Percentiles rank a stretch among this genome's conserved stretches.
Conservation (phyloP, 2,888 invertebrate species). For the Hybos culiciformis region DNA sequence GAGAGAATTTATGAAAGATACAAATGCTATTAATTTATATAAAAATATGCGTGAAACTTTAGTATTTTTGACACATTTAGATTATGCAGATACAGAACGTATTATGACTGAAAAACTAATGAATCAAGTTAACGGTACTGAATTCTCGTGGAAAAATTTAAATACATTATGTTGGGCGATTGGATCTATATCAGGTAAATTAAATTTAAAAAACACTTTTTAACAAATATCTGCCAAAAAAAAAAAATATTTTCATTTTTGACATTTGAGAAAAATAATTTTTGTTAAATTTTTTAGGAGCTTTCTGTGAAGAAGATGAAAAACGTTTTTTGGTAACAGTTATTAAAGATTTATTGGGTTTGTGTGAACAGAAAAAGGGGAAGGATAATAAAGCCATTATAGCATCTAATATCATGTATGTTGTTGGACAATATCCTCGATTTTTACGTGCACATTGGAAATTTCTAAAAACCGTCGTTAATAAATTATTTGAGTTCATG, state of each 20-base stretch:
- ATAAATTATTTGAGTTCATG: conserved; percentile 99
- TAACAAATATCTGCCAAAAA: too few relatives aligned
- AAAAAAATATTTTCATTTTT: too few relatives aligned
- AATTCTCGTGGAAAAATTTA: conserved; percentile 99
- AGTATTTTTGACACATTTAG: conserved; percentile 97
- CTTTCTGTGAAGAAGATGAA: conserved; percentile 99
- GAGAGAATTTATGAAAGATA: conserved; percentile 99
- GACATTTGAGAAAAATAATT: neutral
- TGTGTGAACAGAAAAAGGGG: conserved; percentile 93
- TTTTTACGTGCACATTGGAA: conserved; percentile 99
- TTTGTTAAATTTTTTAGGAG: conserved; percentile 34
- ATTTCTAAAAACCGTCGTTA: conserved; percentile 98
- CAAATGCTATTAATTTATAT: conserved; percentile 97
- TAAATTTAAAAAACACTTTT: neutral
- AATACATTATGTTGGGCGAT: conserved; percentile 99
- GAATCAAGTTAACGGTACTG: conserved; percentile 94
- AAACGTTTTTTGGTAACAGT: conserved; percentile 97
- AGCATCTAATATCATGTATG: conserved; percentile 99
- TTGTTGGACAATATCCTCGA: conserved; percentile 97
- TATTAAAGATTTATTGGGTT: conserved; percentile 90
- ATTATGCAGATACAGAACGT: conserved; percentile 91
- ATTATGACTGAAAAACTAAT: conserved; percentile 98
- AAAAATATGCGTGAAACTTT: conserved; percentile 98
- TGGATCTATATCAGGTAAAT: conserved; percentile 84
- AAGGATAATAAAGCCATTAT: conserved; percentile 99